These are phyloP conservation scores for Sorex maritimensis DNA, from an alignment of 2,797 vertebrate species.

Conservation along the genomic window DNA sequence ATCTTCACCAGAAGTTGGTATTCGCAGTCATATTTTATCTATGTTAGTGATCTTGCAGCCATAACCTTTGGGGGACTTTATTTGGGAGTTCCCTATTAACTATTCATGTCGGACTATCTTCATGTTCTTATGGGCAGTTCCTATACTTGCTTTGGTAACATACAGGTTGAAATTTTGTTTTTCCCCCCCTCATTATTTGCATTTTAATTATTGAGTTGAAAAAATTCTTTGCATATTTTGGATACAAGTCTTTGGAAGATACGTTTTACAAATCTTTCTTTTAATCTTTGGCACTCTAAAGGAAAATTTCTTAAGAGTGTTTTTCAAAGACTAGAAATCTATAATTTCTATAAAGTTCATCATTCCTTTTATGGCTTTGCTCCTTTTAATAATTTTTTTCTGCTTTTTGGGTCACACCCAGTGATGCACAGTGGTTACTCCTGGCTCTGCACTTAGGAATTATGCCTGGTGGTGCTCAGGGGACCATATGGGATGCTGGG, in stretches of 20 bases:
- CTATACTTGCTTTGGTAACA: slow-evolving; percentile 3
- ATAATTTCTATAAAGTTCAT: slow-evolving; percentile 41
- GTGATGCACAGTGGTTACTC: no score
- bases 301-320: background rate
- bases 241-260: slow-evolving; percentile 13
- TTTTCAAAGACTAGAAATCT: slow-evolving; percentile 12
- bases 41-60: background rate
- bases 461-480: no score
- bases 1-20: background rate
- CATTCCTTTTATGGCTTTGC: background rate
- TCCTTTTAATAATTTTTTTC: slow-evolving; percentile 37
- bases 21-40: background rate
- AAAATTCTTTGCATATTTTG: slow-evolving; percentile 35
- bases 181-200: background rate
- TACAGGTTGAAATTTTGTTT: slow-evolving; percentile 27
- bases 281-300: background rate
- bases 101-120: background rate
- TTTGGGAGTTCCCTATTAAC: background rate
- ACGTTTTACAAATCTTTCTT: slow-evolving; percentile 26
- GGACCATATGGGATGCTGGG: no score
- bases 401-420: no score
- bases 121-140: background rate
- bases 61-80: background rate
- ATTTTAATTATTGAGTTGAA: slow-evolving; percentile 1
- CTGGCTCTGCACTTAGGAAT: no score